phyloP scores from a whole-genome alignment of 2,888 invertebrate genomes.

The Drosophila aldrichi region DNA sequence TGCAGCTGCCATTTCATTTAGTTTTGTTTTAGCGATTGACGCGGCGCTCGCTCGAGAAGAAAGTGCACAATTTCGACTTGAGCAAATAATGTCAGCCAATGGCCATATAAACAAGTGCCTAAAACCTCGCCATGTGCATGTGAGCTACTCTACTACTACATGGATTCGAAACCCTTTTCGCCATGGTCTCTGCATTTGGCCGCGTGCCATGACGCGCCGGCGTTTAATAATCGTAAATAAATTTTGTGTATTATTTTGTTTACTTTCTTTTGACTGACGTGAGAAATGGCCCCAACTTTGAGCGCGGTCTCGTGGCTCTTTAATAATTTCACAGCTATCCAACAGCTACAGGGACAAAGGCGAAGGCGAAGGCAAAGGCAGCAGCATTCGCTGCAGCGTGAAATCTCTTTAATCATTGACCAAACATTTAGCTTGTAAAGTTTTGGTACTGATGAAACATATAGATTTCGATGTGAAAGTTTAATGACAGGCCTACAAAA shows the following conservation, averaged over 20 bases:
- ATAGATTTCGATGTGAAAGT: conserved; percentile 77
- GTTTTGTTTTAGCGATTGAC: conserved; percentile 49
- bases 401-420: conserved; percentile 68
- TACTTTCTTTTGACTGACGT: conserved; percentile 72
- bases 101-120: conserved; percentile 24
- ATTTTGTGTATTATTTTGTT: conserved; percentile 62
- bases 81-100: conserved; percentile 64
- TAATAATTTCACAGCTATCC: conserved; percentile 69
- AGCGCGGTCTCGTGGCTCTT: conserved; percentile 48
- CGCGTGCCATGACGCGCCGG: conserved; percentile 70
- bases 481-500: conserved; percentile 70
- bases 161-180: conserved; percentile 48
- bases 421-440: conserved; percentile 45
- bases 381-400: conserved; percentile 53
- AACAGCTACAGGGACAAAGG: conserved; percentile 42
- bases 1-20: conserved; percentile 50
- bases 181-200: conserved; percentile 49
- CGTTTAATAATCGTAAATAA: conserved; percentile 70
- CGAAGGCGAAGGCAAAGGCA: conserved; percentile 11
- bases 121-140: conserved; percentile 18
- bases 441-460: conserved; percentile 65
- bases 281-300: conserved; percentile 28
- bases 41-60: conserved; percentile 52
- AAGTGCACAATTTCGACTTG: conserved; percentile 67
- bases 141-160: background rate